A percentile compares a stretch with the other conserved stretches of the same genome.
phyloP scores from a whole-genome alignment of 2,113 vertebrate genomes.

The Lanius collurio region DNA sequence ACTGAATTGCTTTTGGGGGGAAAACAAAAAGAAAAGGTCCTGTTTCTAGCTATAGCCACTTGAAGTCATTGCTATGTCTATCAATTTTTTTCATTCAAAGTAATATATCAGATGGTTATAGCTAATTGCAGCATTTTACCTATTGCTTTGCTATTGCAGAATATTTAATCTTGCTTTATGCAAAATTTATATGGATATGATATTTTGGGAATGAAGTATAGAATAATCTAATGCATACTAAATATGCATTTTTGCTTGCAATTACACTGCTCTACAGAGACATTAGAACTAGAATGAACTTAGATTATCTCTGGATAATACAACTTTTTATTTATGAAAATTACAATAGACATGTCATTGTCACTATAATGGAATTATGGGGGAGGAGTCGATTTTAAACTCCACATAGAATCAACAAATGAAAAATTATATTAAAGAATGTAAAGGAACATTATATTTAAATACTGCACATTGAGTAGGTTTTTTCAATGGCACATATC shows the following conservation, averaged over 20 bases:
- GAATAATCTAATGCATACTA: background rate
- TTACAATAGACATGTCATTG: background rate
- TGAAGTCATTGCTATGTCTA: background rate
- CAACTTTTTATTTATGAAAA: background rate
- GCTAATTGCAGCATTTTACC: background rate
- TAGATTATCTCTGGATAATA: background rate
- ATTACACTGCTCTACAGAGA: background rate
- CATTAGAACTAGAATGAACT: background rate
- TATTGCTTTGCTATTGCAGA: background rate
- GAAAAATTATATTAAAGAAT: background rate
- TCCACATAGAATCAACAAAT: background rate
- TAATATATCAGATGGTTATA: background rate
- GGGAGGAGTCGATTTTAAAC: background rate
- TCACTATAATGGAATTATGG: background rate
- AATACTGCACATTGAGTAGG: background rate
- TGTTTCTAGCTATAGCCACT: background rate
- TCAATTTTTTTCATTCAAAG: background rate
- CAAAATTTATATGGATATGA: background rate
- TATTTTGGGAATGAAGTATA: background rate
- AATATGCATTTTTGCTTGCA: background rate
- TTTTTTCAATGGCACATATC: background rate
- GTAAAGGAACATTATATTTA: background rate
- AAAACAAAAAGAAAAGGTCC: background rate
- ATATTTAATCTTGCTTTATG: background rate
- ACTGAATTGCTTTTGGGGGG: background rate